Conservation (phyloP, 2,888 invertebrate species). For the Acrobasis suavella region DNA sequence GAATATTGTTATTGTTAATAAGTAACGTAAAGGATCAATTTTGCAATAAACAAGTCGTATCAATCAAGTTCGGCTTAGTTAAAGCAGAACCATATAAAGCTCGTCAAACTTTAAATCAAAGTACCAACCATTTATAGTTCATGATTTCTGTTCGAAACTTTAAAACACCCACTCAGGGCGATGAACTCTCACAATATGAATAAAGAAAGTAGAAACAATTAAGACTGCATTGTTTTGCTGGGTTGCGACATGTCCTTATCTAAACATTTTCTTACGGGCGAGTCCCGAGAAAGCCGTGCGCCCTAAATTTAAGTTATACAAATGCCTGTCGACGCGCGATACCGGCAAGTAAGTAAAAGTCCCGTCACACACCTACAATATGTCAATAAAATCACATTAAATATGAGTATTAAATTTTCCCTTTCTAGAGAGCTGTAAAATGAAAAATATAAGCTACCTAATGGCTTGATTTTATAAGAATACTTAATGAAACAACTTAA, state of each 20-base stretch:
- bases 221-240: conserved; percentile 72
- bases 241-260: conserved; percentile 71
- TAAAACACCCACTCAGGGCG: conserved; percentile 59
- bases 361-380: too few species aligned
- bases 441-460: too few species aligned
- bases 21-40: too few species aligned
- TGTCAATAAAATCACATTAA: too few species aligned
- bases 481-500: too few species aligned
- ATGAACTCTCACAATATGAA: conserved; percentile 54
- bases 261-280: conserved; percentile 55
- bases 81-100: neutral
- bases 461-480: neutral
- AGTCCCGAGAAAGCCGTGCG: conserved; percentile 50
- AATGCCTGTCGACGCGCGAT: conserved; percentile 35
- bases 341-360: conserved; percentile 10
- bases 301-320: conserved; percentile 53
- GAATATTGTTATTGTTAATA: too few species aligned
- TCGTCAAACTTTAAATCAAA: neutral
- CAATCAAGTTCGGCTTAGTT: neutral
- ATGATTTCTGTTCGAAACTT: conserved; percentile 42
- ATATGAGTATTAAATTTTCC: too few species aligned
- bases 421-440: too few species aligned
- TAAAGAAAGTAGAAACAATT: conserved; percentile 66
- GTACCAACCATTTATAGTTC: conserved; percentile 39
- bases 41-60: too few species aligned